Percentiles rank a stretch among this genome's conserved stretches.
Evolutionary conservation across 2,888 invertebrate species (phyloP).

Genomic region (Eilema depressum): DNA sequence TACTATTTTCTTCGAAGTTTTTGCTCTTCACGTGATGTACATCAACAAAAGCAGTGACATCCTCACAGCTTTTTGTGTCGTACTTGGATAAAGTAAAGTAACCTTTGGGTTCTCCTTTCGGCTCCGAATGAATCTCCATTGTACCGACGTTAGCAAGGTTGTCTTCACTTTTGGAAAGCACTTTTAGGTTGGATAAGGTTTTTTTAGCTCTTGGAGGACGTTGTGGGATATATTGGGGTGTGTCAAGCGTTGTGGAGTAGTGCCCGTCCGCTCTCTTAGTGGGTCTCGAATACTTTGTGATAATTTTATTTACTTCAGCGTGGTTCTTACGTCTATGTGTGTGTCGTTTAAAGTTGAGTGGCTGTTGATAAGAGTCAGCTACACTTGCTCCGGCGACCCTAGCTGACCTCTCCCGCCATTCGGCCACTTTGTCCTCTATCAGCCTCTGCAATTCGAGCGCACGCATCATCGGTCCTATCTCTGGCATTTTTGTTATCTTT

Average conservation of each 20-base stretch:
- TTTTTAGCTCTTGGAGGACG: constrained; percentile 73
- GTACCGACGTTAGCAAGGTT: constrained; percentile 73
- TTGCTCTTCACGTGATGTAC: constrained; percentile 72
- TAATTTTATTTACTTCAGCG: constrained; percentile 85
- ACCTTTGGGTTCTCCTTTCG: constrained; percentile 57
- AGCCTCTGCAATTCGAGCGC: constrained; percentile 82
- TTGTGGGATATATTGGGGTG: constrained; percentile 64
- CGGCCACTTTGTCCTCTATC: constrained; percentile 84
- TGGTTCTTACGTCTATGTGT: constrained; percentile 84
- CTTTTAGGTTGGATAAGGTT: constrained; percentile 61
- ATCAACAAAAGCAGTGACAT: constrained; percentile 77
- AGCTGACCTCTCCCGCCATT: constrained; percentile 85
- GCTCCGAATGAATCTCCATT: constrained; percentile 70
- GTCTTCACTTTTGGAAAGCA: constrained; percentile 78
- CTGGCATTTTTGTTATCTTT: constrained; percentile 73
- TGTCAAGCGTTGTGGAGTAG: constrained; percentile 56
- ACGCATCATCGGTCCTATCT: constrained; percentile 83
- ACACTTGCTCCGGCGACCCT: constrained; percentile 80
- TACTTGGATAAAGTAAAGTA: constrained; percentile 71
- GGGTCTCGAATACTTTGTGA: constrained; percentile 84
- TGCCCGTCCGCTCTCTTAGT: constrained; percentile 77
- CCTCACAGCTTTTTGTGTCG: constrained; percentile 79
- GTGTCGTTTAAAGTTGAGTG: constrained; percentile 83
- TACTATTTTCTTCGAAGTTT: constrained; percentile 79
- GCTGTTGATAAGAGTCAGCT: constrained; percentile 84